Percentiles rank a stretch among this genome's conserved stretches.
Evolutionary conservation across 2,797 vertebrate species (phyloP).

Genomic region (Balearica regulorum): DNA sequence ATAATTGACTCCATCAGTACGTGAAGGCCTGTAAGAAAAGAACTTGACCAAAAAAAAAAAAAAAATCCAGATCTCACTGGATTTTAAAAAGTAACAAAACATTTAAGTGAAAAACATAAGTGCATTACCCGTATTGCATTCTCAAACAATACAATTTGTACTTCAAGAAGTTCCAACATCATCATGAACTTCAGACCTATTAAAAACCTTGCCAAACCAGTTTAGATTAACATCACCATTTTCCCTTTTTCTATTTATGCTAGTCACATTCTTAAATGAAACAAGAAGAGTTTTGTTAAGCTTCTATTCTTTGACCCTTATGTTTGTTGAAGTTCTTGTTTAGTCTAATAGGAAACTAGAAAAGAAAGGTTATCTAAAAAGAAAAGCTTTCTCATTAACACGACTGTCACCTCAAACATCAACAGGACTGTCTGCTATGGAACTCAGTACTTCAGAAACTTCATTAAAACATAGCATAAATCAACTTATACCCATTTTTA

Average conservation of each 20-base stretch:
- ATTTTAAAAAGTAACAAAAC: background rate
- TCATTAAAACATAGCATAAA: background rate
- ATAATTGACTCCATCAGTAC: rapidly evolving
- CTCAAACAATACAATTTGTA: background rate
- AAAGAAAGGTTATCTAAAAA: background rate
- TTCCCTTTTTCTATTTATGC: background rate
- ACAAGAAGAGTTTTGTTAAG: background rate
- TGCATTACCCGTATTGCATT: background rate
- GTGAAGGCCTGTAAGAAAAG: background rate
- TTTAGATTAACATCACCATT: background rate
- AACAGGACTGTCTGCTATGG: background rate
- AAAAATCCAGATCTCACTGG: background rate
- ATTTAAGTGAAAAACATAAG: background rate
- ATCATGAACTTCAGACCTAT: background rate
- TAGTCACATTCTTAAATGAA: background rate
- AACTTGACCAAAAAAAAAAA: background rate
- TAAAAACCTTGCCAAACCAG: background rate
- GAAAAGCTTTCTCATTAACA: background rate
- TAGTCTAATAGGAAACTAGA: background rate
- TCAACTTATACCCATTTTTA: background rate
- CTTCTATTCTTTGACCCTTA: background rate
- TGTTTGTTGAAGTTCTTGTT: background rate
- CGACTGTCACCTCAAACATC: background rate
- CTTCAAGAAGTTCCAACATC: background rate
- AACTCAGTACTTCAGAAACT: background rate